Base-by-base conservation (phyloP, 2,113 vertebrate genomes). In the Apteryx mantelli region DNA sequence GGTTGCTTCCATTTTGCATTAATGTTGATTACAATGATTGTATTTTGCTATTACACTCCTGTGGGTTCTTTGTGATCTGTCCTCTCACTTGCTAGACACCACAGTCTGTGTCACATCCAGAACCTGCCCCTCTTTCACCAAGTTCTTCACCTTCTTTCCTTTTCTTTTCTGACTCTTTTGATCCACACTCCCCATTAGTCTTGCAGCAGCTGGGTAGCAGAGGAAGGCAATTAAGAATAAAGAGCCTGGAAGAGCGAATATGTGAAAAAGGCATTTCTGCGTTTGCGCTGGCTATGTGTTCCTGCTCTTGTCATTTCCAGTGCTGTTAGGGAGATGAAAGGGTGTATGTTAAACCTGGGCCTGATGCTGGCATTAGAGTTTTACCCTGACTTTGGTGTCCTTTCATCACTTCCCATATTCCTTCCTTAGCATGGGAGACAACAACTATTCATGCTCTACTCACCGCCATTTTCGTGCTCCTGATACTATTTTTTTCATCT, bases 401-500 rank as follows among this genome's bases (percentile, higher is more conserved):
- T 86, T 73, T 79, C 92, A 63, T 91, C 90, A 93, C 89, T 87
- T 88, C 46, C 88, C 74, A 5, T 77, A 66, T 68, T 68, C 15
- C 34, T 89, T 85, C 60, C 79, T 65, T 93, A 42, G 1, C 79
- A 56, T 55, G 42, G 85, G 74, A 91, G 81, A 91, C 63, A 81
- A 58, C 73, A 81, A 86, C 82, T 79, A 85, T 79, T 88, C 65
- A 1, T 78, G 48, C 60, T 77, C 66, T 52, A 69, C 44, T 77
- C 63, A 58, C 30, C 20, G 36, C n/a, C 36, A 21, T 71, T 36
- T 92, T 84, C 82, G 71, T 77, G 32, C 73, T 86, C 78, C 83
- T 83, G n/a, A 84, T 95, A 40, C 58, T 94, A 81, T 58, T 94
- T 95, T 93, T 94, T 95, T 95, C 86, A 76, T 93, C 88, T 97